Evolutionary conservation across 2,797 vertebrate genomes (phyloP), one percentile per base, ranked within the genome.

Genomic region (Menidia menidia): DNA sequence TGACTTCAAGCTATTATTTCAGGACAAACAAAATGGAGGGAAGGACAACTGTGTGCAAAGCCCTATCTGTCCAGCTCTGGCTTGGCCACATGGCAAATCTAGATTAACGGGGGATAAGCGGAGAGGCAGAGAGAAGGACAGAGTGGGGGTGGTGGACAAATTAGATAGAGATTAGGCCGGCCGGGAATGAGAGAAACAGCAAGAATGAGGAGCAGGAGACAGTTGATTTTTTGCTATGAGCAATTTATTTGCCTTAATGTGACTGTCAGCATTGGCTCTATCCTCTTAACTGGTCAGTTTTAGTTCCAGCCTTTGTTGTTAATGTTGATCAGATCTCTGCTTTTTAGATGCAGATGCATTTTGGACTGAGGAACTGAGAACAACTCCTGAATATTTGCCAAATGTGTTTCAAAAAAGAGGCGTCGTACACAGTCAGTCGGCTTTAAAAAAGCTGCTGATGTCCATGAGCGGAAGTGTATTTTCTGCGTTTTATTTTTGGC

Each of bases 71-170:
- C 84, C 87, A 62, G 81, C 72, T 47, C 75, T 51, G 81, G 86
- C 70, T 84, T 72, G 75, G 88, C 85, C 90, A 88, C 89, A 88
- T 87, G 84, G 87, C 85, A 90, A 92, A 91, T 90, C 86, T 86
- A 92, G 92, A 93, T 93, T 93, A 93, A 82, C 78, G 68, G 76
- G 60, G 79, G 85, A 89, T 89, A 87, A 91, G 71, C 74, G 43
- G 71, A 70, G 73, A 69, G 11, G 52, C 55, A 59, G 73, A 30
- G 32, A 48, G 64, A 18, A 62, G 15, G 70, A 39, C 59, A 13
- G 53, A 30, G 65, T 39, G 63, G 48, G 56, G 42, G 30, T 16
- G 43, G 6, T 8, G 68, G 51, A 67, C 70, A 80, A 77, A 82
- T 77, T 73, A 85, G 78, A 81, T 73, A 74, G 70, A 71, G 52